phyloP scores from a whole-genome alignment of 2,888 invertebrate species.

The Margaritifera margaritifera region DNA sequence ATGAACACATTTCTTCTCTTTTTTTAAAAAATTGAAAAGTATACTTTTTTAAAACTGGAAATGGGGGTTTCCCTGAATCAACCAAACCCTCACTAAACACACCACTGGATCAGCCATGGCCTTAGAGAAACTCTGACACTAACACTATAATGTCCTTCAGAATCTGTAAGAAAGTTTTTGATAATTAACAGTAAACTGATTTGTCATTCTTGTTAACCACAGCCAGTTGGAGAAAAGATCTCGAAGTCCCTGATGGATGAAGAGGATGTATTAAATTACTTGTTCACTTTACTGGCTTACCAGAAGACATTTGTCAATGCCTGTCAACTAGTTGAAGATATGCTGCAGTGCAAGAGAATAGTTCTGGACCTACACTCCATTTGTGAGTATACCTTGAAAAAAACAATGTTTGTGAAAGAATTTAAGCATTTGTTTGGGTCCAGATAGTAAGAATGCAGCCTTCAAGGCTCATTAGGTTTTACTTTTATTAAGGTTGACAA shows the following conservation, averaged over 20 bases:
- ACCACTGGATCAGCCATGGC: no score
- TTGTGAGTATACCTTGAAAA: conserved; percentile 44
- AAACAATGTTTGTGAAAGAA: no score
- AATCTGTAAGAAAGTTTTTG: neutral
- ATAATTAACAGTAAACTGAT: neutral
- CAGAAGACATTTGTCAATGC: conserved; percentile 69
- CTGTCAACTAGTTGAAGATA: conserved; percentile 70
- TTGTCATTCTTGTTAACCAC: conserved; percentile 1
- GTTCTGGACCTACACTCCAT: conserved; percentile 68
- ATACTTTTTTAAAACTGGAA: no score
- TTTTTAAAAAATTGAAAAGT: no score
- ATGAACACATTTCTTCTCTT: no score
- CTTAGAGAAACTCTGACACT: no score
- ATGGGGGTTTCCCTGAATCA: no score
- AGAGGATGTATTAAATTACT: conserved; percentile 67
- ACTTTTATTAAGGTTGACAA: no score
- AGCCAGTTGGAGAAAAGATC: conserved; percentile 64
- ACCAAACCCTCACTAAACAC: no score
- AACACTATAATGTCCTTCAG: neutral
- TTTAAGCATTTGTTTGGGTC: no score
- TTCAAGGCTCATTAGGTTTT: no score
- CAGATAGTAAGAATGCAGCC: no score
- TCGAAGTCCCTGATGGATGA: conserved; percentile 52
- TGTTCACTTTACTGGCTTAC: conserved; percentile 66
- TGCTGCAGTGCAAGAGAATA: conserved; percentile 66